Percentiles rank a stretch among this genome's conserved stretches.
Conservation (phyloP, 2,113 vertebrate genomes). For the Lasiurus borealis region DNA sequence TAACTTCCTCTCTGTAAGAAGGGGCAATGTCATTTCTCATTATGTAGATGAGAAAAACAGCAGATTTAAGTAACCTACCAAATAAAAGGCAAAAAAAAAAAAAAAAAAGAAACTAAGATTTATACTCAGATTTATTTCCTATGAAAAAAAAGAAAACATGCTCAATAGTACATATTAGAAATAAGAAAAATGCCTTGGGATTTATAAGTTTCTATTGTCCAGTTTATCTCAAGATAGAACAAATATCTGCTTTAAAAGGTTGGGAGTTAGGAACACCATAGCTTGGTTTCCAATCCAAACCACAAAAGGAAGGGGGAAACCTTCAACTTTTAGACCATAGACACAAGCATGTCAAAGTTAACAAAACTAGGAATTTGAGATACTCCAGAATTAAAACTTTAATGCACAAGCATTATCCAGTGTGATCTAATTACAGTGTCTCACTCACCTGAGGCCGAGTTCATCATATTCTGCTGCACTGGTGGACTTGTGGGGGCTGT, state of each 20-base stretch:
- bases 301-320: neutral
- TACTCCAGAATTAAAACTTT: neutral
- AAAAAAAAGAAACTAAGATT: neutral
- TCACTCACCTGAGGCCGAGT: conserved; percentile 92
- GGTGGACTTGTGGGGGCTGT: conserved; percentile 92
- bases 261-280: neutral
- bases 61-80: neutral
- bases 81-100: neutral
- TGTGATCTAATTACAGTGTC: neutral
- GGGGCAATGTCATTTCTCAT: neutral
- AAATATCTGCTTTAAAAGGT: neutral
- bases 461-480: conserved; percentile 95
- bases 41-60: neutral
- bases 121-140: neutral
- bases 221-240: neutral
- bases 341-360: neutral
- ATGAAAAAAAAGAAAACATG: neutral
- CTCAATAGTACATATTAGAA: neutral
- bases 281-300: neutral
- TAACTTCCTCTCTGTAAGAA: neutral
- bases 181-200: neutral
- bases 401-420: neutral
- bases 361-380: neutral
- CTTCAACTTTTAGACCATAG: neutral
- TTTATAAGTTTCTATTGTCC: neutral